phyloP scores from a whole-genome alignment of 2,888 invertebrate genomes.

The Orthosia gracilis region DNA sequence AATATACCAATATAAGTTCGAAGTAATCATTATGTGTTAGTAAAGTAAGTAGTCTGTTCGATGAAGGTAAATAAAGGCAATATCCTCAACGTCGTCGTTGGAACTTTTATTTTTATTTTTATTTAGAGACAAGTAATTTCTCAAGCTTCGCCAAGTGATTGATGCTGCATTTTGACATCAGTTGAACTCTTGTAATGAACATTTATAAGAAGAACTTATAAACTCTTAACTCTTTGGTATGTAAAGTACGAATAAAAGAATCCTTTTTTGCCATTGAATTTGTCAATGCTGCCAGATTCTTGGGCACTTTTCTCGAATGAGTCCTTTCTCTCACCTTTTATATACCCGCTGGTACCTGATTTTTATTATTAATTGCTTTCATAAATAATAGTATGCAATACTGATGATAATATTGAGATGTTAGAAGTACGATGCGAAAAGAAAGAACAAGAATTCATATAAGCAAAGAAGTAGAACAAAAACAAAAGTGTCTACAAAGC shows the following conservation, averaged over 20 bases:
- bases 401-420: background rate
- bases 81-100: slow-evolving; percentile 21
- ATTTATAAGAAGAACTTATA: slow-evolving; percentile 24
- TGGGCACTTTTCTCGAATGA: background rate
- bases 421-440: background rate
- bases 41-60: slow-evolving; percentile 34
- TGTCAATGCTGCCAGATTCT: background rate
- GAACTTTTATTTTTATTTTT: slow-evolving; percentile 40
- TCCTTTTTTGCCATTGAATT: background rate
- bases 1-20: slow-evolving; percentile 56
- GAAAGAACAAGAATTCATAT: background rate
- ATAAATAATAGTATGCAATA: background rate
- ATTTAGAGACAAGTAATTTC: slow-evolving; percentile 40
- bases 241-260: slow-evolving; percentile 2
- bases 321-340: background rate
- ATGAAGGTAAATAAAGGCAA: slow-evolving; percentile 47
- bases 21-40: slow-evolving; percentile 44
- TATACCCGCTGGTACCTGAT: background rate
- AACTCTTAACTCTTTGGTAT: slow-evolving; percentile 20
- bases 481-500: background rate
- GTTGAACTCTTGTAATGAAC: slow-evolving; percentile 48
- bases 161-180: slow-evolving; percentile 54
- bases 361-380: background rate
- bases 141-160: slow-evolving; percentile 53
- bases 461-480: background rate